Percentiles rank a stretch among this genome's conserved stretches.
phyloP scores from a whole-genome alignment of 2,113 vertebrate species.

The Cephalophus harveyi region DNA sequence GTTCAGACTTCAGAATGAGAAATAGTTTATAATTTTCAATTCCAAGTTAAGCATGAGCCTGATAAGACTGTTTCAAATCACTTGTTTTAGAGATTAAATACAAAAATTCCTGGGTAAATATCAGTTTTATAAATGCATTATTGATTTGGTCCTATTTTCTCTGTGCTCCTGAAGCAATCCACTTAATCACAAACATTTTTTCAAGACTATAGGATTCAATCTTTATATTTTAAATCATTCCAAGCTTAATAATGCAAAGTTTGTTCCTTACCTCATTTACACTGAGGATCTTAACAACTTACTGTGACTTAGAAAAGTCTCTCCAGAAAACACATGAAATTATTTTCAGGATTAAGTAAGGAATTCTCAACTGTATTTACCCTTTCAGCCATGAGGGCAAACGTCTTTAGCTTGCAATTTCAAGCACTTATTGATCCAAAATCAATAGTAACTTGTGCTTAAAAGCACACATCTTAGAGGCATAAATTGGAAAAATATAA shows the following conservation, averaged over 20 bases:
- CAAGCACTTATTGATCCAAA: not conserved
- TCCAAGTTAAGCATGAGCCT: not conserved
- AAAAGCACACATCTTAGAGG: not conserved
- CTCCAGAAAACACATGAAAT: not conserved
- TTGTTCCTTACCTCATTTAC: constrained; percentile 10
- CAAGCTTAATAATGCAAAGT: constrained; percentile 41
- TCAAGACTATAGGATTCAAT: constrained; percentile 12
- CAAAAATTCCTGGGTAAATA: constrained; percentile 5
- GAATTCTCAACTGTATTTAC: not conserved
- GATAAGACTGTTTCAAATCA: not conserved
- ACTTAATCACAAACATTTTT: constrained; percentile 4
- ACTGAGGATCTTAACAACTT: not conserved
- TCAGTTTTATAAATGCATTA: constrained; percentile 2
- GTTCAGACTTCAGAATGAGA: not conserved
- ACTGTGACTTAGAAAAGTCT: not conserved
- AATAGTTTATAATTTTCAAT: not conserved
- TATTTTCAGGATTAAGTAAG: not conserved
- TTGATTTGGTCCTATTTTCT: constrained; percentile 7
- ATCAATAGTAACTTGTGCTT: not conserved
- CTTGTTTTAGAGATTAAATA: not conserved
- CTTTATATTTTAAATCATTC: not conserved
- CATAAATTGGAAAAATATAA: constrained; percentile 1
- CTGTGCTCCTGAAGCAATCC: not conserved
- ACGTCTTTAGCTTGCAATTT: not conserved
- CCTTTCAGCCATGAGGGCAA: not conserved